phyloP scores from a whole-genome alignment of 2,888 invertebrate genomes.

The Cremastinae sp. region DNA sequence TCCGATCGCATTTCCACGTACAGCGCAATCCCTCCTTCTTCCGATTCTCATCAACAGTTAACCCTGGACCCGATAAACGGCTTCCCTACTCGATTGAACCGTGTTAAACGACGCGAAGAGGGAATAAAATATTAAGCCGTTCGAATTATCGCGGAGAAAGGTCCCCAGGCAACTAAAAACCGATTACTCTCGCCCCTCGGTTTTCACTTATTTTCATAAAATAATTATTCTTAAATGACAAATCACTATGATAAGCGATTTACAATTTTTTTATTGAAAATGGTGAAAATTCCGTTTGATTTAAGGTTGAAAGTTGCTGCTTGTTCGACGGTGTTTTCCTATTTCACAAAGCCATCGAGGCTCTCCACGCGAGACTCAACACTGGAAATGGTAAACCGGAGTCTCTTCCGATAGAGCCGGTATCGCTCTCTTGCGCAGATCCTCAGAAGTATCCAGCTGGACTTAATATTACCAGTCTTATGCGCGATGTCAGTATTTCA shows the following conservation, averaged over 20 bases:
- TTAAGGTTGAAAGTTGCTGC: slow-evolving; percentile 86
- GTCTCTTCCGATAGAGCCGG: slow-evolving; percentile 69
- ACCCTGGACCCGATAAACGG: slow-evolving; percentile 49
- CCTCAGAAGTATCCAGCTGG: slow-evolving; percentile 76
- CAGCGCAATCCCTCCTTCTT: slow-evolving; percentile 23
- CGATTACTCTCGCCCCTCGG: background rate
- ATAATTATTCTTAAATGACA: background rate
- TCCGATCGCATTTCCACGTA: slow-evolving; percentile 48
- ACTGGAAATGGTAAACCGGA: slow-evolving; percentile 58
- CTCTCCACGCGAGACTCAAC: slow-evolving; percentile 81
- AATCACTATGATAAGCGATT: too few species aligned
- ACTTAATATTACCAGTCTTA: slow-evolving; percentile 68
- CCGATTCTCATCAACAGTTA: slow-evolving; percentile 35
- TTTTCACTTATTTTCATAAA: background rate
- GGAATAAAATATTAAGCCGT: background rate
- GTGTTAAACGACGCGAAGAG: slow-evolving; percentile 14
- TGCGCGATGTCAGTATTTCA: slow-evolving; percentile 65
- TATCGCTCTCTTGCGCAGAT: slow-evolving; percentile 78
- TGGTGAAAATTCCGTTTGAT: slow-evolving; percentile 1
- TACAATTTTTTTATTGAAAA: too few species aligned
- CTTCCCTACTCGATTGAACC: slow-evolving; percentile 31
- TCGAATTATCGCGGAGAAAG: background rate
- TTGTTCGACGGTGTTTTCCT: slow-evolving; percentile 92
- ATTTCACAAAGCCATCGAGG: slow-evolving; percentile 88
- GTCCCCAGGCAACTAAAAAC: background rate